Base-by-base conservation (phyloP, 1,140 invertebrate genomes). In the Araneus ventricosus region DNA sequence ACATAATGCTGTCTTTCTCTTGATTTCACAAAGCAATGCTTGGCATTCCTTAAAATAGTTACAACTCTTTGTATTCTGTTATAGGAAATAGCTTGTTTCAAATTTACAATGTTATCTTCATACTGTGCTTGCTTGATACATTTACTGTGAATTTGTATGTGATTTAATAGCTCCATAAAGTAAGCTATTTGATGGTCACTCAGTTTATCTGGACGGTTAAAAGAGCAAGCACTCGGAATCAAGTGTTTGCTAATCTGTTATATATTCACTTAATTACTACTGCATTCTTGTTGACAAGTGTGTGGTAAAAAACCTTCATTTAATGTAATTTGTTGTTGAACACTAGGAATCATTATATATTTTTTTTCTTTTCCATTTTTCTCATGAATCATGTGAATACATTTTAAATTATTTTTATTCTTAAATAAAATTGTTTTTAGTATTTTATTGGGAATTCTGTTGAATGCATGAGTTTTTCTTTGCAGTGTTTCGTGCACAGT, bases 341-440 rank as follows among this genome's bases (percentile, higher is more conserved):
- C 17, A 59, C 24, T 90, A 90, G 41, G 59, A 57, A 37, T 57
- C 67, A 57, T 75, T 80, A 67, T 61, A 37, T 17, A 52, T 52
- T 45, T n/a, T 52, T 79, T 27, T 34, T 34, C 7, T 80, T 90
- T 41, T 20, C 37, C 27, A 39, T 70, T 70, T 17, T 41, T 27
- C 57, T 88, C 86, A 88, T 88, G 30, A 90, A 57, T 52, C 63
- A 52, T 75, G 57, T 67, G 37, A 14, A 41, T 61, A 61, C 70
- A 41, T 90, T 90, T 90, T 80, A 79, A 90, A 90, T 79, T 90
- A 79, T 79, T 90, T 90, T 90, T 90, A 90, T 90, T 90, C 67
- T 57, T 90, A 79, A 90, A 90, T 90, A 90, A 90, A 90, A 79
- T 80, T 90, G 88, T 90, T 90, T 90, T 90, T 90, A 90, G 88